These are phyloP conservation scores for Zaprionus ghesquierei DNA, from an alignment of 1,140 invertebrate genomes.

Conservation along the genomic window DNA sequence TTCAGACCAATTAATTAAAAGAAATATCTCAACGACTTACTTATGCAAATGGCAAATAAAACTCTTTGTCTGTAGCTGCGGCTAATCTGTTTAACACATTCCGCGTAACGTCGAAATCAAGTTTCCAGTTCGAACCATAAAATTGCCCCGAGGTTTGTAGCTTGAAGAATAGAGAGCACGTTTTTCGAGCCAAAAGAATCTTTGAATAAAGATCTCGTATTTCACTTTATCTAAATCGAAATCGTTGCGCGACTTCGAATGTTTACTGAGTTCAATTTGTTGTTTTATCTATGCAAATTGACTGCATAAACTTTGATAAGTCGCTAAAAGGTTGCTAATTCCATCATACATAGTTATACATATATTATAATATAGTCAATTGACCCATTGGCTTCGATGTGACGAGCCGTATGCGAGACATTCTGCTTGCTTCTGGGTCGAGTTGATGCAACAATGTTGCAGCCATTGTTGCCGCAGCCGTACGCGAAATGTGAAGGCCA, in stretches of 20 bases:
- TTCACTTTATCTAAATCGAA: constrained; percentile 10
- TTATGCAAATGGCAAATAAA: constrained; percentile 72
- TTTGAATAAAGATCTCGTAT: neutral
- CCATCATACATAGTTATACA: neutral
- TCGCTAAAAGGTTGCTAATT: constrained; percentile 10
- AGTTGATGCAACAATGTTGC: constrained; percentile 48
- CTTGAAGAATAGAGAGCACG: constrained; percentile 31
- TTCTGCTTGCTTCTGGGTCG: constrained; percentile 29
- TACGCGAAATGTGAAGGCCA: constrained; percentile 75
- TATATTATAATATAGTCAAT: constrained; percentile 2
- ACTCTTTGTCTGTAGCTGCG: constrained; percentile 47
- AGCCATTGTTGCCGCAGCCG: constrained; percentile 42
- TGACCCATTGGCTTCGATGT: constrained; percentile 19
- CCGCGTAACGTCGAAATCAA: constrained; percentile 13
- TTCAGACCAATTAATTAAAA: constrained; percentile 66
- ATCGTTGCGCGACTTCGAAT: constrained; percentile 5
- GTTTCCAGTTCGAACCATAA: constrained; percentile 41
- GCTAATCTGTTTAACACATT: constrained; percentile 70
- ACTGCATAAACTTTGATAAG: neutral
- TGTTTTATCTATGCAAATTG: constrained; percentile 16
- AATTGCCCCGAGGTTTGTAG: constrained; percentile 27
- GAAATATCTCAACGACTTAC: constrained; percentile 49
- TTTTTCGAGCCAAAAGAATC: neutral
- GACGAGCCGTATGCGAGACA: neutral
- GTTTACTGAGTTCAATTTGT: constrained; percentile 28